Percentiles rank a stretch among this genome's conserved stretches.
Evolutionary conservation across 30 jellyfish, hydroid and myxozoan genomes (phyloP).

Genomic region (Nemopilema nomurai): DNA sequence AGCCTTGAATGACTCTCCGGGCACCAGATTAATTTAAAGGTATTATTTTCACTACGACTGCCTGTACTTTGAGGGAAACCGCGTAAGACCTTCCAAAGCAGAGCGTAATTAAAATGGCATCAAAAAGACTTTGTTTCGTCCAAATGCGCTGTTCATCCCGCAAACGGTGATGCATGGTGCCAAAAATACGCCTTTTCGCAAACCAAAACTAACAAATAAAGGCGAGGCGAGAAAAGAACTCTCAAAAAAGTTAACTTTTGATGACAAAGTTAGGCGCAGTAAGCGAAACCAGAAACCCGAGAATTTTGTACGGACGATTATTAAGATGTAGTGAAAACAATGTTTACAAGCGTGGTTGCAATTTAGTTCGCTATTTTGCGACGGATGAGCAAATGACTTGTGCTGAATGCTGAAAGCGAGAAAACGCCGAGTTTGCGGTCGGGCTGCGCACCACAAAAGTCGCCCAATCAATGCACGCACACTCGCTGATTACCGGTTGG

Average conservation of each 20-base stretch:
- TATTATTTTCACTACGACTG: background rate
- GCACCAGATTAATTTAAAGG: background rate
- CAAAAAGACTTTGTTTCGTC: background rate
- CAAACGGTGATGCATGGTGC: background rate
- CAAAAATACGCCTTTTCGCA: background rate
- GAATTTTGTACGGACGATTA: background rate
- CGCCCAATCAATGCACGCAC: background rate
- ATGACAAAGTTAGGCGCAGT: background rate
- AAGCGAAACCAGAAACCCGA: background rate
- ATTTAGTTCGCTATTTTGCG: background rate
- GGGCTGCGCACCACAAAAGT: background rate
- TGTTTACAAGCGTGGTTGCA: conserved; percentile 22
- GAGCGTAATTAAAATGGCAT: background rate
- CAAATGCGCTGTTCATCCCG: background rate
- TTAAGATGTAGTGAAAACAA: background rate
- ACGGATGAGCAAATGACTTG: background rate
- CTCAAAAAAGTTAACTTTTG: background rate
- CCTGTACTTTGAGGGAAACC: background rate
- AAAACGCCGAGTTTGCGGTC: conserved; percentile 13
- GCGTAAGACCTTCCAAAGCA: background rate
- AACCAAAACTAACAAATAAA: background rate
- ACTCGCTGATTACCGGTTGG: conserved; percentile 20
- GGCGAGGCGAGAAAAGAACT: background rate
- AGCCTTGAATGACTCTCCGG: background rate
- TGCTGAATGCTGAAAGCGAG: background rate